These are phyloP conservation scores for Eubucco bourcierii DNA, from an alignment of 2,113 vertebrate species.

Conservation along the genomic window DNA sequence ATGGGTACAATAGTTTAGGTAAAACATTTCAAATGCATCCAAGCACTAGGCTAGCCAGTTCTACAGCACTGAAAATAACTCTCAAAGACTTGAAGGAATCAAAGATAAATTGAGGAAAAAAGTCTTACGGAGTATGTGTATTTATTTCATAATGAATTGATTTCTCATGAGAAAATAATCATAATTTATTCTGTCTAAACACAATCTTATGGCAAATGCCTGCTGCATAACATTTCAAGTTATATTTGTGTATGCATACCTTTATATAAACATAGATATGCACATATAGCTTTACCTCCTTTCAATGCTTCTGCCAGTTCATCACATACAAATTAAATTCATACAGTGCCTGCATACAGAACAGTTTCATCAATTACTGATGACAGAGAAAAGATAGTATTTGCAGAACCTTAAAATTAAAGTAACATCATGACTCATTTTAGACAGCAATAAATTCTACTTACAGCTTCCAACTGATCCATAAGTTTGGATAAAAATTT, in stretches of 20 bases:
- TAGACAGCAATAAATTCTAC: conserved; percentile 59
- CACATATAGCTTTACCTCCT: not conserved
- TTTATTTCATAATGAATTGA: not conserved
- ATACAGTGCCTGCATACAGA: not conserved
- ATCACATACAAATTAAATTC: not conserved
- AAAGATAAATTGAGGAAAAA: not conserved
- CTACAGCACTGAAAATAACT: not conserved
- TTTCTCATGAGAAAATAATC: not conserved
- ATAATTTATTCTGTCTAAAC: not conserved
- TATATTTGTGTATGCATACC: not conserved
- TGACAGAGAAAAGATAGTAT: not conserved
- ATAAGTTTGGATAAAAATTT: conserved; percentile 95
- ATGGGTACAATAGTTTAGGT: not conserved
- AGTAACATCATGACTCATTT: not conserved
- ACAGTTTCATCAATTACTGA: not conserved
- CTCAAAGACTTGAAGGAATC: not conserved
- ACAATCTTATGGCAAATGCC: not conserved
- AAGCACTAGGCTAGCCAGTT: not conserved
- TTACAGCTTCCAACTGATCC: conserved; percentile 96
- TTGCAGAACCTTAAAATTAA: not conserved
- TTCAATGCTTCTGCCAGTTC: not conserved
- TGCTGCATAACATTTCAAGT: not conserved
- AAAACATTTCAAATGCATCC: not conserved
- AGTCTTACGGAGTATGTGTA: not conserved
- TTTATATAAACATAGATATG: not conserved